Evolutionary conservation across 2,888 invertebrate species (phyloP).

Genomic region (Tinea semifulvella): DNA sequence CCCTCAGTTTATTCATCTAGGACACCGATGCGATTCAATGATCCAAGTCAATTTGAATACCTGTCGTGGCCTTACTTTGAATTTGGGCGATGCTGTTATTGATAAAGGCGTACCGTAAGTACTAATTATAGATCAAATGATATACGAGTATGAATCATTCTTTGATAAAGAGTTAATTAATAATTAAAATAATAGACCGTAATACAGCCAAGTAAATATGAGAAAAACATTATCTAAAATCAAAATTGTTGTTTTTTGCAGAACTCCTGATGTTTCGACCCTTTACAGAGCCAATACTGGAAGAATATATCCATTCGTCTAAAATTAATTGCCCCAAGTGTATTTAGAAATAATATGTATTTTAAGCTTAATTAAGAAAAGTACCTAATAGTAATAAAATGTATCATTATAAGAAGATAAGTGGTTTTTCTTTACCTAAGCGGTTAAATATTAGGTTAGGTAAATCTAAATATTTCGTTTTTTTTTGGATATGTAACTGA

Average conservation of each 20-base stretch:
- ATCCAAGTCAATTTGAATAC: constrained; percentile 16
- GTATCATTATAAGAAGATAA: too few species aligned
- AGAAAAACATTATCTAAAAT: neutral
- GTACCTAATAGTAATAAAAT: too few species aligned
- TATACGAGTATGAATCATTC: too few species aligned
- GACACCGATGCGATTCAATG: constrained; percentile 15
- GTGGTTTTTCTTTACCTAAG: too few species aligned
- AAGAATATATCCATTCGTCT: constrained; percentile 15
- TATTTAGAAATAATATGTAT: neutral
- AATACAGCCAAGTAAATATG: neutral
- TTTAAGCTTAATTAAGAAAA: neutral
- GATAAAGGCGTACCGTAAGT: constrained; percentile 1
- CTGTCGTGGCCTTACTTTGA: constrained; percentile 11
- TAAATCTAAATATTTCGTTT: too few species aligned
- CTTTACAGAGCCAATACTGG: constrained; percentile 15
- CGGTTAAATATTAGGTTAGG: too few species aligned
- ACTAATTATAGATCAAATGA: too few species aligned
- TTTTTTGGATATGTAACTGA: too few species aligned
- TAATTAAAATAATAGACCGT: too few species aligned
- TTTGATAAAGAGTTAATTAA: too few species aligned
- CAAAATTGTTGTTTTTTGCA: constrained; percentile 13
- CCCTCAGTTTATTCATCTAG: constrained; percentile 11
- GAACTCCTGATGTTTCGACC: constrained; percentile 7
- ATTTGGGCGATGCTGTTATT: constrained; percentile 13
- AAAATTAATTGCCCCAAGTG: neutral